phyloP scores from a whole-genome alignment of 2,113 vertebrate genomes.

The Thunnus maccoyii region DNA sequence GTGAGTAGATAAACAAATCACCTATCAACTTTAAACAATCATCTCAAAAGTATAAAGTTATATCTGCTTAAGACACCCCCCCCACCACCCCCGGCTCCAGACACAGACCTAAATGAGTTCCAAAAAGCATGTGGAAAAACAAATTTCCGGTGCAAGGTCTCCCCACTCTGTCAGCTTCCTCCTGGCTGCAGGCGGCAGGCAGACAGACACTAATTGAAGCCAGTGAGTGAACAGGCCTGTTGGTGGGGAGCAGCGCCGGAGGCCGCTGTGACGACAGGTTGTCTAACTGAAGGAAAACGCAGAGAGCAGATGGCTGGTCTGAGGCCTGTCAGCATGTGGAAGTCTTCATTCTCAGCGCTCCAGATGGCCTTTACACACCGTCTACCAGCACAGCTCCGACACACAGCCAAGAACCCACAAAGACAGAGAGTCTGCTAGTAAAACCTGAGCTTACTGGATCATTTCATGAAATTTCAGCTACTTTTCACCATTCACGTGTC shows the following conservation, averaged over 20 bases:
- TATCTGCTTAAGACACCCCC: too few species aligned
- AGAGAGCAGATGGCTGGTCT: slow-evolving; percentile 46
- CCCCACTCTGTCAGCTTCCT: not conserved
- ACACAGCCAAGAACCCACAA: not conserved
- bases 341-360: slow-evolving; percentile 48
- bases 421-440: not conserved
- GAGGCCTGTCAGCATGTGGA: slow-evolving; percentile 52
- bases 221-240: slow-evolving; percentile 17
- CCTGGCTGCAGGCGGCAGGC: not conserved
- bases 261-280: slow-evolving; percentile 15
- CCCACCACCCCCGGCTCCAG: too few species aligned
- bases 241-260: not conserved
- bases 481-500: too few species aligned
- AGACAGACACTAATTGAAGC: not conserved
- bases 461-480: not conserved
- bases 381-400: not conserved
- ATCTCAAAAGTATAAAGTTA: too few species aligned
- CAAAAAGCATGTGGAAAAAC: slow-evolving; percentile 2
- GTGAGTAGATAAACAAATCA: too few species aligned
- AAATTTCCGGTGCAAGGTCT: not conserved
- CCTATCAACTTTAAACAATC: too few species aligned
- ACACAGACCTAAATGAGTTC: not conserved
- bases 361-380: slow-evolving; percentile 54
- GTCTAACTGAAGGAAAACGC: slow-evolving; percentile 4
- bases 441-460: not conserved